Percentiles rank a stretch among this genome's conserved stretches.
These are phyloP conservation scores for Astur gentilis DNA, from an alignment of 2,113 vertebrate genomes.

Conservation along the genomic window DNA sequence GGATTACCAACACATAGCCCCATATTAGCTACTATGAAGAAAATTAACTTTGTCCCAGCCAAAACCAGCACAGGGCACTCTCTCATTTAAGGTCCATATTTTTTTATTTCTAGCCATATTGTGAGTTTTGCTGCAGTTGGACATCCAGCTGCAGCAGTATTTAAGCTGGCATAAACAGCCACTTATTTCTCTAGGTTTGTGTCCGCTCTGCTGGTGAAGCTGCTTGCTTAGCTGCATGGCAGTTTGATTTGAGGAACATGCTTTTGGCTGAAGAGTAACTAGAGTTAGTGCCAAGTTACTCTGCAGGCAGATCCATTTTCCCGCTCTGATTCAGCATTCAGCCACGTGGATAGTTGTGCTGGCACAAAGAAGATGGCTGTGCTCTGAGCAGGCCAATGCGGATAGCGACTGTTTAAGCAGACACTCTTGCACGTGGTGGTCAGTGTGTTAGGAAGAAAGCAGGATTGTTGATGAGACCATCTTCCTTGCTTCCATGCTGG, in stretches of 20 bases:
- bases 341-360: accelerated
- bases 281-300: not conserved
- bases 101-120: not conserved
- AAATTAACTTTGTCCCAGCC: too few species aligned
- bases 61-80: too few species aligned
- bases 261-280: not conserved
- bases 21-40: too few species aligned
- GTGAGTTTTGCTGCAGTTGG: not conserved
- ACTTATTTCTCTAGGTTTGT: not conserved
- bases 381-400: not conserved
- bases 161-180: not conserved
- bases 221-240: not conserved
- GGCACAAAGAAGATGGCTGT: not conserved
- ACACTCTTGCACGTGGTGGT: not conserved
- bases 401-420: not conserved
- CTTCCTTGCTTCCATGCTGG: not conserved
- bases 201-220: not conserved
- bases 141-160: not conserved
- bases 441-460: not conserved
- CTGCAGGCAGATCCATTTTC: not conserved
- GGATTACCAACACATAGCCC: too few species aligned
- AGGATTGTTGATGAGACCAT: not conserved
- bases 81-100: not conserved
- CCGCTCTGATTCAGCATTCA: not conserved
- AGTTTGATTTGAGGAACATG: not conserved